Base-by-base conservation (phyloP, 64 coral and sea anemone species). In the Exaiptasia diaphana region DNA sequence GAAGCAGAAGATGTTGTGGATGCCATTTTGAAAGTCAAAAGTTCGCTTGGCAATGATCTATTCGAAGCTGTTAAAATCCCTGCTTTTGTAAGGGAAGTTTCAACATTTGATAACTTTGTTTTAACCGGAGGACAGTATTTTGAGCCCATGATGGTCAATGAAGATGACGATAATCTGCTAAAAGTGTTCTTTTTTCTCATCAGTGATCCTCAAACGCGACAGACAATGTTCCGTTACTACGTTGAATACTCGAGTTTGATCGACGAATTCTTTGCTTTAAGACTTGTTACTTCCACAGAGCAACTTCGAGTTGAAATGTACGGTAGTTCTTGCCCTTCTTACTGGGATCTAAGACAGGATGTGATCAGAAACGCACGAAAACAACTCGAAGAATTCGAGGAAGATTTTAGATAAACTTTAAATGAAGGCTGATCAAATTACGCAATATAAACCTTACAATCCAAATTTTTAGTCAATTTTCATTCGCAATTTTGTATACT, bases 241-340 rank as follows among this genome's bases (percentile, higher is more conserved):
- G 53, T 93, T 3, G 84, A 93, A n/a, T 83, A 93, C 27, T 71
- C 49, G 9, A 93, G 90, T 27, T 87, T 93, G 50, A 81, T 93
- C 27, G 90, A 93, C 28, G 83, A 93, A 22, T 93, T 81, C 41
- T 93, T 93, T 53, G 84, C 90, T 15, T n/a, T 93, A 25, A 84
- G 77, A 30, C 68, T 93, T 8, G 90, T 80, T 3, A 93, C 48
- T 3, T 50, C 71, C 13, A 45, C 86, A 20, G 84, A 70, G 3
- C 83, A 93, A 3, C 52, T 69, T 1, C 83, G 80, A 28, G 46
- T 93, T 22, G 90, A 93, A 21, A 93, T 93, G 58, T 93, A 93
- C 18, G 90, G 90, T 13, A 82, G 50, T 41, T 70, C 49, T 5
- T 93, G 90, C 40, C 90, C 90, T 4, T 74, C 90, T 3, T 93